These are phyloP conservation scores for Dolichallabes microphthalmus DNA, from an alignment of 2,113 vertebrate genomes.

Conservation along the genomic window DNA sequence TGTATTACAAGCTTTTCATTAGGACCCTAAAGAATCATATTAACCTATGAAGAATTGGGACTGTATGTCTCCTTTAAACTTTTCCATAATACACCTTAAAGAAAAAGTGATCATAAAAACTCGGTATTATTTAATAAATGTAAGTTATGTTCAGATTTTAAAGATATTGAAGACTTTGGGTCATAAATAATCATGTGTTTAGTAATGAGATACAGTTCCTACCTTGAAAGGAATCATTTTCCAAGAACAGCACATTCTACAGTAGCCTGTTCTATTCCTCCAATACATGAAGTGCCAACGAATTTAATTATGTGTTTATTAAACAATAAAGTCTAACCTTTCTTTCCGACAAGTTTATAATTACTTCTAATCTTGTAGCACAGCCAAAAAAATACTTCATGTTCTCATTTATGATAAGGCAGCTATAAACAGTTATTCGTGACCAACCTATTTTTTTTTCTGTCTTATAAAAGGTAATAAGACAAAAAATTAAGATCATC, in stretches of 20 bases:
- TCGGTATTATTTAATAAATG: not conserved
- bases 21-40: no score
- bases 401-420: not conserved
- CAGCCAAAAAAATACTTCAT: not conserved
- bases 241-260: no score
- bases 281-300: not conserved
- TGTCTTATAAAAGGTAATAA: not conserved
- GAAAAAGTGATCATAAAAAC: not conserved
- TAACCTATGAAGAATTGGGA: no score
- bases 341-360: not conserved
- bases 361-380: not conserved
- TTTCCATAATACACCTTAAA: not conserved
- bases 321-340: not conserved
- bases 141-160: not conserved
- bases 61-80: no score
- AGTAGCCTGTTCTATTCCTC: not conserved
- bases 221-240: not conserved
- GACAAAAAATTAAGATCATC: not conserved
- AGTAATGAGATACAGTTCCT: not conserved
- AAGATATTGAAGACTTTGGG: not conserved
- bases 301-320: not conserved
- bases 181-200: not conserved
- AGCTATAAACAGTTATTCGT: no score
- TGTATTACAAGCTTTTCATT: no score
- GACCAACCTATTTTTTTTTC: not conserved